Percentiles rank a stretch among this genome's conserved stretches.
Evolutionary conservation across 2,113 vertebrate species (phyloP).

Genomic region (Ptychochromis oligacanthus): DNA sequence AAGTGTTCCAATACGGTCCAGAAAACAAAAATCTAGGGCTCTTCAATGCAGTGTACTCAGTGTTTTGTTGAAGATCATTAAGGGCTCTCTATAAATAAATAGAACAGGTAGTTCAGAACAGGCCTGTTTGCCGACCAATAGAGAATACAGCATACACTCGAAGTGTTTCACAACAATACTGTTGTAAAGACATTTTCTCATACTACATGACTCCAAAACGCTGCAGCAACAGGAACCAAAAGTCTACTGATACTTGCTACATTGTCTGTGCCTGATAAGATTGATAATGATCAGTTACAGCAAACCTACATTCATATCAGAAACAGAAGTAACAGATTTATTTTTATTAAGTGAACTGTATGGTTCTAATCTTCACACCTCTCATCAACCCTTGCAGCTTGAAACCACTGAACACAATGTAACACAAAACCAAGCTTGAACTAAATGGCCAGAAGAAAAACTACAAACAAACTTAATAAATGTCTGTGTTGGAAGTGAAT

Average conservation of each 20-base stretch:
- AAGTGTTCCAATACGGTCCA: constrained; percentile 63
- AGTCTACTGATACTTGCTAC: neutral
- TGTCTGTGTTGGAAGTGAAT: neutral
- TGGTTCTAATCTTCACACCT: neutral
- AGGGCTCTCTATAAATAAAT: constrained; percentile 71
- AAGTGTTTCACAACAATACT: neutral
- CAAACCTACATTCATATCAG: neutral
- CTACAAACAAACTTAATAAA: rapidly evolving
- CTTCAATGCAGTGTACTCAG: constrained; percentile 61
- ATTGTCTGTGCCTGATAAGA: neutral
- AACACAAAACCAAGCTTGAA: neutral
- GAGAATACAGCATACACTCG: neutral
- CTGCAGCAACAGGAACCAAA: neutral
- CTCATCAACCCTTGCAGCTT: neutral
- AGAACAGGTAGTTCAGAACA: constrained; percentile 55
- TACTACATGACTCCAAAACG: neutral
- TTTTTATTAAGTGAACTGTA: neutral
- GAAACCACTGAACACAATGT: neutral
- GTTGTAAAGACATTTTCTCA: neutral
- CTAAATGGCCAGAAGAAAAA: neutral
- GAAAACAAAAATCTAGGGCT: constrained; percentile 72
- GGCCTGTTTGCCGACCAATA: constrained; percentile 8
- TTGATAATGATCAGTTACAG: neutral
- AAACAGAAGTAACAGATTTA: neutral
- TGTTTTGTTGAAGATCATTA: constrained; percentile 65